Conservation (phyloP, 2,888 invertebrate genomes). For the Sinopyrophorus schimmeli region DNA sequence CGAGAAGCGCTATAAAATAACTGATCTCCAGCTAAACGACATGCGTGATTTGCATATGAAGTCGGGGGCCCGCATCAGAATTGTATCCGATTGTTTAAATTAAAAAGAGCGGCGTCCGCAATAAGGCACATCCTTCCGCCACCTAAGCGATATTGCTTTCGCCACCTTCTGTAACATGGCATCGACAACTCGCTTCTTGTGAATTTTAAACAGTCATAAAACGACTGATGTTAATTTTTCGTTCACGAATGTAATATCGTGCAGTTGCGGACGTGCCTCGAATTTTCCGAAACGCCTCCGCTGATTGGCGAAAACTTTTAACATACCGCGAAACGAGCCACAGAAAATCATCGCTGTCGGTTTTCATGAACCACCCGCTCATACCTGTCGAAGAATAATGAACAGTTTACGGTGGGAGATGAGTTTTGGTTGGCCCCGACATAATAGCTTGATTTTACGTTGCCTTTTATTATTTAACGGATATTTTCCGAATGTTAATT, state of each 20-base stretch:
- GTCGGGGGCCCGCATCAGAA: conserved; percentile 33
- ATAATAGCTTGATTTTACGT: conserved; percentile 27
- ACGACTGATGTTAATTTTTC: conserved; percentile 57
- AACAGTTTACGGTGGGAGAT: conserved; percentile 26
- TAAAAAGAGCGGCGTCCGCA: conserved; percentile 45
- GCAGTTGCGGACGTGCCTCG: conserved; percentile 42
- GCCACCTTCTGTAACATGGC: conserved; percentile 41
- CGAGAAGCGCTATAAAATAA: conserved; percentile 50
- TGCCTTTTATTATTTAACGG: conserved; percentile 29
- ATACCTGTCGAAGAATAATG: conserved; percentile 28
- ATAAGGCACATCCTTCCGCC: conserved; percentile 30
- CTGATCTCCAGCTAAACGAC: conserved; percentile 52
- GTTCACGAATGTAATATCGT: conserved; percentile 54
- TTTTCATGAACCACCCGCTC: conserved; percentile 26
- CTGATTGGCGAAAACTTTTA: conserved; percentile 33
- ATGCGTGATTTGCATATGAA: conserved; percentile 55
- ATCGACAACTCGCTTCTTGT: conserved; percentile 44
- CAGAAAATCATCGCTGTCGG: conserved; percentile 23
- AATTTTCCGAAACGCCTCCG: conserved; percentile 32
- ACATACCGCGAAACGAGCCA: conserved; percentile 29
- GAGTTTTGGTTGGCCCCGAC: conserved; percentile 22
- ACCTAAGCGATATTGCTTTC: conserved; percentile 42
- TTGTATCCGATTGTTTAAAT: conserved; percentile 48
- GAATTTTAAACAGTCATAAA: conserved; percentile 57
- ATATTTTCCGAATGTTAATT: conserved; percentile 33